These are phyloP conservation scores for Paedocypris sp. DNA, from an alignment of 2,113 vertebrate species.

Conservation along the genomic window DNA sequence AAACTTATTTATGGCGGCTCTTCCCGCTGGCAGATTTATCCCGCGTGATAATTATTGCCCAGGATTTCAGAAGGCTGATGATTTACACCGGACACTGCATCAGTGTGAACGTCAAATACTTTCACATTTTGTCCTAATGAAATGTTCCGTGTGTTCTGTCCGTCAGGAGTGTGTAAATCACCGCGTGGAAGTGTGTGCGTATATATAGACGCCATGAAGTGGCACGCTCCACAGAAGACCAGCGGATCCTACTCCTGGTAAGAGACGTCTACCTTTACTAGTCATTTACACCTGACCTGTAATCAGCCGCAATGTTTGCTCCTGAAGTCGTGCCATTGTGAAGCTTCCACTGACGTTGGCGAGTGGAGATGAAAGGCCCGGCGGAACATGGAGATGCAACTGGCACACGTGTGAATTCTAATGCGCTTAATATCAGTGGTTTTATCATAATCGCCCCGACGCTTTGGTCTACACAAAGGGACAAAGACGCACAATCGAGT, in stretches of 20 bases:
- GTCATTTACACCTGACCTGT: neutral
- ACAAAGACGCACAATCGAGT: neutral
- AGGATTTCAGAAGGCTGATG: neutral
- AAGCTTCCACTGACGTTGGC: no score
- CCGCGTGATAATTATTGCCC: no score
- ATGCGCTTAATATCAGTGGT: neutral
- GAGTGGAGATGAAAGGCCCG: no score
- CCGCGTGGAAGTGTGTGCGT: neutral
- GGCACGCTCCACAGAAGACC: neutral
- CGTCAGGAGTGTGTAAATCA: neutral
- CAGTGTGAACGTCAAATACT: neutral
- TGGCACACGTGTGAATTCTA: no score
- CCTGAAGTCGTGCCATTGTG: no score
- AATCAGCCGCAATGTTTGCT: no score
- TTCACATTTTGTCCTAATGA: neutral
- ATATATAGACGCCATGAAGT: neutral
- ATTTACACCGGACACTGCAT: neutral
- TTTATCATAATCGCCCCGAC: neutral
- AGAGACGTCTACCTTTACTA: neutral
- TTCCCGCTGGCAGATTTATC: no score
- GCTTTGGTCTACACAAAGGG: neutral
- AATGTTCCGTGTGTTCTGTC: neutral
- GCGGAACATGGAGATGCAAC: no score
- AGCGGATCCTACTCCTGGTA: neutral
- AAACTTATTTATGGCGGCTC: no score